phyloP scores from a whole-genome alignment of 2,888 invertebrate genomes.

The Pristionchus maxplancki region DNA sequence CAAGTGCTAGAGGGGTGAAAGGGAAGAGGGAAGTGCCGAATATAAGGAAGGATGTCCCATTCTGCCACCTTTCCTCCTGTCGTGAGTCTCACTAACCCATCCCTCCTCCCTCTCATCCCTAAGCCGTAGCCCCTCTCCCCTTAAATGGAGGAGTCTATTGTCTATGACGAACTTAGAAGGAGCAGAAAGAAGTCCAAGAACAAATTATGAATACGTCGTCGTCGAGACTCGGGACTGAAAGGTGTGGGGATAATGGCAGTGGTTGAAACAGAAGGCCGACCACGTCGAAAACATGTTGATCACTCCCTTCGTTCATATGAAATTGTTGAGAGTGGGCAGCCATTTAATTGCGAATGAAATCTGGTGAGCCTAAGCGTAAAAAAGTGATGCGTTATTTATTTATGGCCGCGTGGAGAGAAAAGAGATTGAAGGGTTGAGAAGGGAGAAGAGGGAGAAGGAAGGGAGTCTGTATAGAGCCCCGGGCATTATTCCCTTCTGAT shows the following conservation, averaged over 20 bases:
- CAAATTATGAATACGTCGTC: slow-evolving; percentile 13
- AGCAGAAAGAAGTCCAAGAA: background rate
- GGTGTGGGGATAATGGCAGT: background rate
- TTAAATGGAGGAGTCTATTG: background rate
- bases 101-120: slow-evolving; percentile 1
- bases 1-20: background rate
- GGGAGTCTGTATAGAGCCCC: slow-evolving; percentile 13
- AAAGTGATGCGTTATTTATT: slow-evolving; percentile 33
- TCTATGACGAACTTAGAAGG: slow-evolving; percentile 32
- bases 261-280: background rate
- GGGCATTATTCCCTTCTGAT: background rate
- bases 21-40: background rate
- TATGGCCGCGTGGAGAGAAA: background rate
- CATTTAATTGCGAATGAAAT: background rate
- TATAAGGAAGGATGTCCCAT: slow-evolving; percentile 15
- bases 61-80: background rate
- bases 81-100: background rate
- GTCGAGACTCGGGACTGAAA: background rate
- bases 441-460: background rate
- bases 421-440: background rate
- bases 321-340: slow-evolving; percentile 2
- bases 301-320: background rate
- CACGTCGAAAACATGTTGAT: slow-evolving; percentile 8
- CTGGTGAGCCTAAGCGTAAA: slow-evolving; percentile 5
- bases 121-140: background rate